Evolutionary conservation across 2,113 vertebrate genomes (phyloP), one percentile per base, ranked within the genome.

Genomic region (Pollachius pollachius): DNA sequence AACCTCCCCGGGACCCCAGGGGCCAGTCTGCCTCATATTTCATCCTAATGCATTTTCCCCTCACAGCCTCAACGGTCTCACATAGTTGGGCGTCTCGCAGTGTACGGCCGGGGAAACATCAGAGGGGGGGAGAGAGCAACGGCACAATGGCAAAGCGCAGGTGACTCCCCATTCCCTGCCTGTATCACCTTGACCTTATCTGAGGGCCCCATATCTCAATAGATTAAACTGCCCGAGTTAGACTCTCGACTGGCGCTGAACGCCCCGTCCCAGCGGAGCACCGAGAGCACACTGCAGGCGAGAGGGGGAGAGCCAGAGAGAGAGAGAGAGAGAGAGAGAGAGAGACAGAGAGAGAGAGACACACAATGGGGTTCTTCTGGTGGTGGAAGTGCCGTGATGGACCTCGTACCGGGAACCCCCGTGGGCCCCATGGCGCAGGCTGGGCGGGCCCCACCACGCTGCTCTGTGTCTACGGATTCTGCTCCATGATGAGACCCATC

Each of bases 381-480:
- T 78, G 73, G 69, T 17, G 76, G 67, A 69, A 86, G 69, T 58
- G 73, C 60, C 52, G 81, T 70, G 25, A 59, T 62, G 25, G 74
- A 69, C 74, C 72, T 69, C 59, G 52, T 61, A 56, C 72, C 61
- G 67, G 67, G 65, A 75, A 64, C 65, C 73, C 78, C 82, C 76
- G 79, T 73, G 68, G 58, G 76, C 66, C 71, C 63, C 76, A 74
- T 63, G 17, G 61, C 56, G 65, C 79, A 59, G 84, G 72, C 56
- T 97, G 94, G 93, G 81, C 90, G 63, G 80, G 94, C 81, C 91
- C 94, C 71, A 94, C 92, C 0, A 86, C 75, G 62, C 85, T 94
- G 76, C 89, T 95, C 17, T 94, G 93, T 70, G 65, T 85, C 27
- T 95, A 92, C 21, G 94, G 94, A 65, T 95, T 95, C 86, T 94